Conservation (phyloP, 2,113 vertebrate genomes). For the Pseudonaja textilis region DNA sequence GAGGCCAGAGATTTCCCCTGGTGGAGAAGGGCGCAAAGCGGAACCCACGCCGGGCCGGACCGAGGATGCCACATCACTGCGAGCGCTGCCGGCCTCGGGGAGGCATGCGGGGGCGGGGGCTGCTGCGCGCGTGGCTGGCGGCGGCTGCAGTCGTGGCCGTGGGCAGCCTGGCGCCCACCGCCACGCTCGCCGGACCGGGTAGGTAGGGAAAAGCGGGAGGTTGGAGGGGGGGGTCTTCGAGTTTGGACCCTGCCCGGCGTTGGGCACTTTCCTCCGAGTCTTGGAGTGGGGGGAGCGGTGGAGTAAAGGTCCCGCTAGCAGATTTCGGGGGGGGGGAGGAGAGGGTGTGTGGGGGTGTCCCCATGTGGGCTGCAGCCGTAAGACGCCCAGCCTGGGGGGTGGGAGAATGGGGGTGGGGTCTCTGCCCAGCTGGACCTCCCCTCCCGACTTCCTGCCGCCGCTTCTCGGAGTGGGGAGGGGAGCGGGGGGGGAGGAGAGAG, state of each 20-base stretch:
- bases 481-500: no score
- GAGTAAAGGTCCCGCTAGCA: no score
- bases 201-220: not conserved
- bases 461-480: not conserved
- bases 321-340: no score
- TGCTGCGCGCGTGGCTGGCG: constrained; percentile 46
- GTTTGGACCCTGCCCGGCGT: not conserved
- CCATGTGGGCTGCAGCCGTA: not conserved
- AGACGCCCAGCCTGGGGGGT: no score
- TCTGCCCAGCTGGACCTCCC: not conserved
- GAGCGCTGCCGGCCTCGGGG: constrained; percentile 18
- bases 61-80: constrained; percentile 81
- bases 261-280: not conserved
- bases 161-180: not conserved
- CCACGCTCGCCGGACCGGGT: constrained; percentile 64
- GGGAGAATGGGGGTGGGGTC: not conserved
- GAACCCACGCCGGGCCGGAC: constrained; percentile 23
- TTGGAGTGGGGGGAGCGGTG: not conserved
- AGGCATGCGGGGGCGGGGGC: constrained; percentile 49
- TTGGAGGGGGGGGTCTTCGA: not conserved
- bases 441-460: not conserved
- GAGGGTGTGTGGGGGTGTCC: no score
- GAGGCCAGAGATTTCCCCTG: not conserved
- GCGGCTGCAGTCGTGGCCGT: not conserved
- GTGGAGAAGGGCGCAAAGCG: constrained; percentile 43